Percentiles rank a stretch among this genome's conserved stretches.
Conservation (phyloP, 1,140 invertebrate species). For the Drosophila ogumai region DNA sequence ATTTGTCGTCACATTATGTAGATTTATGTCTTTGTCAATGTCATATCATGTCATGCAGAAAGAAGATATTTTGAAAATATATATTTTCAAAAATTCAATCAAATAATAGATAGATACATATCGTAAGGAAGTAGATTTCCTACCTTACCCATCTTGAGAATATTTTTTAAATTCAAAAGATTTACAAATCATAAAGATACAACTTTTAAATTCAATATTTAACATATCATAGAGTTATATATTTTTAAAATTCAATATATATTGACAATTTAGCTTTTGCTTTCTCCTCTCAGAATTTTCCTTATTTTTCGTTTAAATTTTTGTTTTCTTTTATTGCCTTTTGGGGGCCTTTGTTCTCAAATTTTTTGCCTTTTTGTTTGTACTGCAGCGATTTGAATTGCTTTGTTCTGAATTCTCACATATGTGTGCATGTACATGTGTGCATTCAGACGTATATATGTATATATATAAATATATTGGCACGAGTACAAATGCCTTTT, state of each 20-base stretch:
- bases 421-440: constrained; percentile 13
- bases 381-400: constrained; percentile 67
- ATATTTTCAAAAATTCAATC: no score
- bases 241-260: not conserved
- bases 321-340: constrained; percentile 13
- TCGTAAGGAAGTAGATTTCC: no score
- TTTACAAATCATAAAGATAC: no score
- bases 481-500: constrained; percentile 32
- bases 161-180: not conserved
- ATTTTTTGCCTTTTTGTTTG: constrained; percentile 24
- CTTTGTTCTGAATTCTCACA: constrained; percentile 66
- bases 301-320: constrained; percentile 12
- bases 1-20: not conserved
- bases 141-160: not conserved
- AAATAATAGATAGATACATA: no score
- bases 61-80: not conserved
- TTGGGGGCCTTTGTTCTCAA: constrained; percentile 62
- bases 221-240: no score
- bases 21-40: not conserved
- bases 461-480: constrained; percentile 15
- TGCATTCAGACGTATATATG: not conserved
- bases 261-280: not conserved
- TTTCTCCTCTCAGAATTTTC: constrained; percentile 32
- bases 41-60: no score
- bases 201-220: no score